Evolutionary conservation across 1,140 invertebrate genomes (phyloP).

Genomic region (Cotesia typhae): DNA sequence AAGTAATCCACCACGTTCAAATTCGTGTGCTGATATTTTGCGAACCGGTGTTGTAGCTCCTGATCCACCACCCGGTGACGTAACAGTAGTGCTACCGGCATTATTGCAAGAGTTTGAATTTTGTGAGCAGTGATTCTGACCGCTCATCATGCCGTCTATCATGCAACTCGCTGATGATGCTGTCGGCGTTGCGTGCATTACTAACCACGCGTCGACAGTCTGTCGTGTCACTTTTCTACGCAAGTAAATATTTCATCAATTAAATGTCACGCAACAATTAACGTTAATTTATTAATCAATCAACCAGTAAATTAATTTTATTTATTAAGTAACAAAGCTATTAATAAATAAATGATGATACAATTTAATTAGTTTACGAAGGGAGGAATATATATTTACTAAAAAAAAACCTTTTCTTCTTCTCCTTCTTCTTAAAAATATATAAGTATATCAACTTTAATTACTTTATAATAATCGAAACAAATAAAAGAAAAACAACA

Average conservation of each 20-base stretch:
- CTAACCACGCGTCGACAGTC: constrained; percentile 90
- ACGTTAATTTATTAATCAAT: no score
- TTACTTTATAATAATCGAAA: no score
- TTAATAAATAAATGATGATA: no score
- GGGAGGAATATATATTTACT: no score
- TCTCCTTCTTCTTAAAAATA: no score
- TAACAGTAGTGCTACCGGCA: constrained; percentile 27
- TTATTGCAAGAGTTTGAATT: constrained; percentile 30
- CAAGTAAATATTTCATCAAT: constrained; percentile 15
- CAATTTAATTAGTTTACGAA: no score
- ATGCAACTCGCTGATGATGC: constrained; percentile 65
- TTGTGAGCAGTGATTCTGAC: constrained; percentile 67
- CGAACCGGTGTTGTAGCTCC: constrained; percentile 90
- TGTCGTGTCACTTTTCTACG: constrained; percentile 88
- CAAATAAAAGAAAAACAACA: no score
- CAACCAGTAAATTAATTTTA: no score
- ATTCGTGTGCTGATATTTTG: constrained; percentile 96
- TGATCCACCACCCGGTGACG: constrained; percentile 64
- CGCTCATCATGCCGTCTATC: constrained; percentile 65
- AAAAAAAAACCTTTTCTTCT: no score
- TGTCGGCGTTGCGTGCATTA: constrained; percentile 82
- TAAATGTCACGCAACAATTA: not conserved
- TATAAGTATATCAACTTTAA: no score
- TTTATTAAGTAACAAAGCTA: no score
- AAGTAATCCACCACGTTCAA: constrained; percentile 88